Conservation (phyloP, 2,797 vertebrate genomes). For the Anas bernieri region DNA sequence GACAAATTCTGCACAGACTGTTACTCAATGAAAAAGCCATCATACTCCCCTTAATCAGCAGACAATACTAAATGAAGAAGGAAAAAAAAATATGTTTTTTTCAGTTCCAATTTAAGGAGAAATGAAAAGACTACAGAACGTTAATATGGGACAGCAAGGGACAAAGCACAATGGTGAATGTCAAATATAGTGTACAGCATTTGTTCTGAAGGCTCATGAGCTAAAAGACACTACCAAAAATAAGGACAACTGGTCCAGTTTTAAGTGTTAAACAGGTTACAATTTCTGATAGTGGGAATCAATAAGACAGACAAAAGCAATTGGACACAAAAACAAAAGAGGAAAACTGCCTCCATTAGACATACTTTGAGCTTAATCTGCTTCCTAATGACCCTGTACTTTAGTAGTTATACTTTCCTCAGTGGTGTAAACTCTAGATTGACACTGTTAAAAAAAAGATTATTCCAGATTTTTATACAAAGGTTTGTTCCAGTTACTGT, state of each 20-base stretch:
- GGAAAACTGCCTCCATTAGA: not conserved
- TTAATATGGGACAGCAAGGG: not conserved
- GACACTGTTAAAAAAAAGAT: not conserved
- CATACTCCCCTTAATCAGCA: not conserved
- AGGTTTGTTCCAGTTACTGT: not conserved
- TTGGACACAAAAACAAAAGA: not conserved
- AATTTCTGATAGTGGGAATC: not conserved
- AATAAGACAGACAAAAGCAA: not conserved
- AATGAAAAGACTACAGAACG: not conserved
- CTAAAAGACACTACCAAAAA: not conserved
- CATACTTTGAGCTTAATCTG: not conserved
- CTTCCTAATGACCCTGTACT: not conserved
- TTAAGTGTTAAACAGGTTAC: not conserved
- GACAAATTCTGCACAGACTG: not conserved
- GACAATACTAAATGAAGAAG: not conserved
- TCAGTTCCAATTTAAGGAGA: not conserved
- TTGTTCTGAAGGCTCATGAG: not conserved
- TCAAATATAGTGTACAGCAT: not conserved
- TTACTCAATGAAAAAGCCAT: conserved; percentile 12
- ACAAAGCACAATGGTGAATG: not conserved
- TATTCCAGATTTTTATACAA: not conserved
- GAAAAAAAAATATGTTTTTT: not conserved
- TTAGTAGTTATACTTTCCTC: not conserved
- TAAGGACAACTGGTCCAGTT: not conserved
- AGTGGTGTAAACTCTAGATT: not conserved